Evolutionary conservation across 1,140 invertebrate genomes (phyloP).

Genomic region (Chironomus striatipennis): DNA sequence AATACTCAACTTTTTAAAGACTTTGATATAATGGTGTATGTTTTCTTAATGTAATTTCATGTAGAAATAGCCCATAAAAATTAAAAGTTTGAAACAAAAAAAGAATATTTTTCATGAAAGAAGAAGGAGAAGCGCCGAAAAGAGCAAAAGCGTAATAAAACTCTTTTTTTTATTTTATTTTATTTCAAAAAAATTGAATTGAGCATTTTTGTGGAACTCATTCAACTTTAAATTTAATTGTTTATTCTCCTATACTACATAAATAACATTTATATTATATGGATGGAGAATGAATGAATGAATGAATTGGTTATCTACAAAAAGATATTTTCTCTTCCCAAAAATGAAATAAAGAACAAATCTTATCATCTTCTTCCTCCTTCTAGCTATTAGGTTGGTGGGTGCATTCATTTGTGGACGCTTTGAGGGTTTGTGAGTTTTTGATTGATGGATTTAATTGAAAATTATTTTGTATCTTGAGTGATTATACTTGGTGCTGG

Average conservation of each 20-base stretch:
- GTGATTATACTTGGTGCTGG: too few relatives aligned
- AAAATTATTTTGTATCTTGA: too few relatives aligned
- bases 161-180: too few relatives aligned
- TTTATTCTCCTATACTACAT: neutral
- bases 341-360: too few relatives aligned
- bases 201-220: neutral
- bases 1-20: constrained; percentile 12
- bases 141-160: constrained; percentile 11
- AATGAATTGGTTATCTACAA: neutral
- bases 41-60: constrained; percentile 22
- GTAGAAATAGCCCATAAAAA: constrained; percentile 20
- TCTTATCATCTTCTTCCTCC: neutral
- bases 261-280: neutral
- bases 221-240: neutral
- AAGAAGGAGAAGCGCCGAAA: constrained; percentile 7
- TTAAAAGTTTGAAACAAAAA: neutral
- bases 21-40: constrained; percentile 1
- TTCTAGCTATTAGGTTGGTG: neutral
- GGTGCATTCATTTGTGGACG: too few relatives aligned
- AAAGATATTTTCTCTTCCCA: too few relatives aligned
- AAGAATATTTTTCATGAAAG: too few relatives aligned
- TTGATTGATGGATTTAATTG: too few relatives aligned
- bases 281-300: neutral
- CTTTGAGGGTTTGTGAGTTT: too few relatives aligned
- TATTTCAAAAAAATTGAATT: constrained; percentile 5